Percentiles rank a stretch among this genome's conserved stretches.
phyloP scores from a whole-genome alignment of 2,113 vertebrate genomes.

The Monopterus albus region DNA sequence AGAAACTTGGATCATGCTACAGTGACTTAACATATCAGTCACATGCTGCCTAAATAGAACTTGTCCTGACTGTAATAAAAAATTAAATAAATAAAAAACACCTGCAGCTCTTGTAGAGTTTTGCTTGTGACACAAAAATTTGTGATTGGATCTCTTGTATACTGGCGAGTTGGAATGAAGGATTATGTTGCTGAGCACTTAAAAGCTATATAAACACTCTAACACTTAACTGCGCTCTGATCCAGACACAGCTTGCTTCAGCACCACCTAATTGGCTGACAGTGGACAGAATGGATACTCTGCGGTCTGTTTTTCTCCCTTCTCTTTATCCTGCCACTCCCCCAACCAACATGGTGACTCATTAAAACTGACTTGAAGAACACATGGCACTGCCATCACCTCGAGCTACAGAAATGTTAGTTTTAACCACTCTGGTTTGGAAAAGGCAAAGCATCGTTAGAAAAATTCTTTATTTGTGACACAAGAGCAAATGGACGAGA shows the following conservation, averaged over 20 bases:
- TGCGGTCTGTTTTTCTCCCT: conserved; percentile 51
- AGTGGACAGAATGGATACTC: conserved; percentile 26
- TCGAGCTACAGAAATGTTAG: conserved; percentile 27
- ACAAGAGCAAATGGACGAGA: too few species aligned
- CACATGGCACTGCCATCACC: conserved; percentile 34
- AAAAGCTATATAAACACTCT: conserved; percentile 13
- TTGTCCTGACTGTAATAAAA: background rate
- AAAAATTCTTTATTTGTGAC: background rate
- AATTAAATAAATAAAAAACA: background rate
- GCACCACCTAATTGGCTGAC: conserved; percentile 35
- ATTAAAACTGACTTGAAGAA: conserved; percentile 59
- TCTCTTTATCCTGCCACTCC: background rate
- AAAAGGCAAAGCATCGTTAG: background rate
- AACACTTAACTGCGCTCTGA: conserved; percentile 12
- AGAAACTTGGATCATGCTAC: conserved; percentile 11
- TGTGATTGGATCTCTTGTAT: conserved; percentile 6
- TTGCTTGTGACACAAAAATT: background rate
- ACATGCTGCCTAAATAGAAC: background rate
- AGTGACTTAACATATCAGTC: background rate
- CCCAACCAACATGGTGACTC: conserved; percentile 59
- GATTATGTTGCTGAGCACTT: background rate
- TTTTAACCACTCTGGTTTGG: conserved; percentile 13
- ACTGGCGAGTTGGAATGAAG: background rate
- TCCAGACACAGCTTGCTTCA: conserved; percentile 63
- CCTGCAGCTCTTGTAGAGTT: background rate